Conservation (phyloP, 2,888 invertebrate species). For the Pristionchus arcanus region DNA sequence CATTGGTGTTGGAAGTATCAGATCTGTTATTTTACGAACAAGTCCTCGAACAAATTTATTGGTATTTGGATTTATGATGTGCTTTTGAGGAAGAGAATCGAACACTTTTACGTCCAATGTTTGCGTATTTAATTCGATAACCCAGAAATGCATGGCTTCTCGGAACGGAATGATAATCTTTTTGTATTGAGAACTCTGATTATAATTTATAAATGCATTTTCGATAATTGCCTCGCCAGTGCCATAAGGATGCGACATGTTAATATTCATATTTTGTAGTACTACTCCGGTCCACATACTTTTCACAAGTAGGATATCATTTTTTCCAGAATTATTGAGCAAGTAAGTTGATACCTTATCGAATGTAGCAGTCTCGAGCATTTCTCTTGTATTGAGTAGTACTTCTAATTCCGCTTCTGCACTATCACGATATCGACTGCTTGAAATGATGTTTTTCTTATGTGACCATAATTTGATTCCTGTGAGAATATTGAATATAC, state of each 20-base stretch:
- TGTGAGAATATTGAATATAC: not conserved
- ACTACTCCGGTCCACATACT: not conserved
- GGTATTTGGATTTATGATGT: not conserved
- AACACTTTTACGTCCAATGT: not conserved
- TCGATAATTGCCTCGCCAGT: not conserved
- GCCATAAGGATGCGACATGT: not conserved
- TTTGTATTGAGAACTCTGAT: not conserved
- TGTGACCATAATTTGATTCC: not conserved
- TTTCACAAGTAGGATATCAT: not conserved
- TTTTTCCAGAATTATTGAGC: not conserved
- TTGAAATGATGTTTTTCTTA: not conserved
- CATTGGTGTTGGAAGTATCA: not conserved
- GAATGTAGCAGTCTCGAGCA: not conserved
- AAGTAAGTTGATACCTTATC: not conserved
- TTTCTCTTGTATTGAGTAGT: not conserved
- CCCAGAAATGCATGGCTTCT: constrained; percentile 3
- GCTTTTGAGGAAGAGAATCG: not conserved
- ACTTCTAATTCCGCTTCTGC: not conserved
- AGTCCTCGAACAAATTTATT: not conserved
- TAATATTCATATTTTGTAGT: not conserved
- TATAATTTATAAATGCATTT: not conserved
- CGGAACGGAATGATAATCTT: constrained; percentile 4
- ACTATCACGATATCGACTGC: not conserved
- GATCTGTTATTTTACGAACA: not conserved
- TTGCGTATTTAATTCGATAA: not conserved